Evolutionary conservation across 2,797 vertebrate species (phyloP).

Genomic region (Tenualosa thibaudeaui): DNA sequence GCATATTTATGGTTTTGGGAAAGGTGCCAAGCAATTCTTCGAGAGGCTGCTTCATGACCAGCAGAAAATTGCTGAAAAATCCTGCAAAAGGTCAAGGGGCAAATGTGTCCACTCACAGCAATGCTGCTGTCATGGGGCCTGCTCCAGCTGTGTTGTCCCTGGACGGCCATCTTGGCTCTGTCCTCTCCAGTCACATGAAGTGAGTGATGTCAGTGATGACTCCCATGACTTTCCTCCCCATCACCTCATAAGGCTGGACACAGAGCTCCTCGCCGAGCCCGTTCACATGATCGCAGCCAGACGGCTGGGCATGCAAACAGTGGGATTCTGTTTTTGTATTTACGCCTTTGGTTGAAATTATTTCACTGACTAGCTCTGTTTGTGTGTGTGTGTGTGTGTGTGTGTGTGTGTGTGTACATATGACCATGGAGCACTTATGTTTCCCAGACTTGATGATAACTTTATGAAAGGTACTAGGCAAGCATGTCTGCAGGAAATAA

Average conservation of each 20-base stretch:
- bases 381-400: not conserved
- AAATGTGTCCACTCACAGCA: constrained; percentile 1
- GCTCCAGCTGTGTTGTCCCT: not conserved
- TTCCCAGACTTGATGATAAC: not conserved
- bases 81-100: not conserved
- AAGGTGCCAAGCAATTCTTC: not conserved
- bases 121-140: not conserved
- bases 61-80: not conserved
- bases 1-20: constrained; percentile 10
- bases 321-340: constrained; percentile 23
- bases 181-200: constrained; percentile 18
- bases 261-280: constrained; percentile 1
- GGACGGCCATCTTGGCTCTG: constrained; percentile 29
- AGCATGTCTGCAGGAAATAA: not conserved
- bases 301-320: constrained; percentile 28
- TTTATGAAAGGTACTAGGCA: not conserved
- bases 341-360: not conserved
- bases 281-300: constrained; percentile 28
- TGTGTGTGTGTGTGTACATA: not conserved
- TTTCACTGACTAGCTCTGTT: not conserved
- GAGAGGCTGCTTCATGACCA: not conserved
- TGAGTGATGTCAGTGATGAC: not conserved
- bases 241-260: constrained; percentile 38
- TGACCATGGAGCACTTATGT: not conserved
- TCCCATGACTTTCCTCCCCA: constrained; percentile 32